Evolutionary conservation across 2,113 vertebrate genomes (phyloP).

Genomic region (Labeo rohita): DNA sequence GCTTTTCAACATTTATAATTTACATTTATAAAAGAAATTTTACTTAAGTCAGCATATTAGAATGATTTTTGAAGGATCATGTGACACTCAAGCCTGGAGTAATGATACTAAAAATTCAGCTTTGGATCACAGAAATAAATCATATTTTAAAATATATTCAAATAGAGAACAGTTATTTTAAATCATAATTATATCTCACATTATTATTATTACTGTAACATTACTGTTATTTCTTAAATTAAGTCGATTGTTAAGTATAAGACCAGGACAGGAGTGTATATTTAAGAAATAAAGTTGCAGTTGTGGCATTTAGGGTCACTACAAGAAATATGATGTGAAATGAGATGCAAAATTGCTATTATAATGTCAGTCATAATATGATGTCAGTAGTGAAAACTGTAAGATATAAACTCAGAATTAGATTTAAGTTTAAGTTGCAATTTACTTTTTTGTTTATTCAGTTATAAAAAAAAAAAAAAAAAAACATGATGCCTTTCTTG

Average conservation of each 20-base stretch:
- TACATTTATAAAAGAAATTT: not conserved
- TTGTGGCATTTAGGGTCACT: no score
- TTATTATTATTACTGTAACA: no score
- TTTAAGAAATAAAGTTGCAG: not conserved
- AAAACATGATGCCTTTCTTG: no score
- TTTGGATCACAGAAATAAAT: no score
- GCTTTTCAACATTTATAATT: not conserved
- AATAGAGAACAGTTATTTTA: not conserved
- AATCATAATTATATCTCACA: no score
- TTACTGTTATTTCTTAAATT: no score
- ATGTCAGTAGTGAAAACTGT: not conserved
- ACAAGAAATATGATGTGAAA: no score
- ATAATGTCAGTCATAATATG: no score
- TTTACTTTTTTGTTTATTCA: not conserved
- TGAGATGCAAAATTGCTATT: no score
- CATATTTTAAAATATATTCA: not conserved
- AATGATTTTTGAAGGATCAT: no score
- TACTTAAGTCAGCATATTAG: not conserved
- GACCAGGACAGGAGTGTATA: not conserved
- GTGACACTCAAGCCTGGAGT: not conserved
- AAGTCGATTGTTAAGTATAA: not conserved
- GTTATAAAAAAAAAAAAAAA: not conserved
- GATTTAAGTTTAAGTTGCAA: not conserved
- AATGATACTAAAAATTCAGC: not conserved
- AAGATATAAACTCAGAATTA: not conserved